Evolutionary conservation across 2,888 invertebrate species (phyloP), one percentile per base, ranked within the genome.

Genomic region (Drosophila greeni): DNA sequence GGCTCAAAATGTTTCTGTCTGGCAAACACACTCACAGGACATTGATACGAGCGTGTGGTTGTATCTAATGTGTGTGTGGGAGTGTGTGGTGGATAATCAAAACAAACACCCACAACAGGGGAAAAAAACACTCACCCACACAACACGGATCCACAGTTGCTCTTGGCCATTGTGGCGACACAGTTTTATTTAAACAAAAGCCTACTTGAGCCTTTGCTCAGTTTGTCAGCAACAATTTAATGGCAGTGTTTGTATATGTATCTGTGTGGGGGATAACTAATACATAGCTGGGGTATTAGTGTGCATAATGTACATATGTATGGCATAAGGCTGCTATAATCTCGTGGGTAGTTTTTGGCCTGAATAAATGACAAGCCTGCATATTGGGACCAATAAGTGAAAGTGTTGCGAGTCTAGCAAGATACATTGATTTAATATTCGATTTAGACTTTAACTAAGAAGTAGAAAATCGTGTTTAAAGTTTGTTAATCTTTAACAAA

Each of bases 121-220:
- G 23, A 42, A n/a, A 60, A 29, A 61, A 31, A 23, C 23, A 26
- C 16, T 20, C 59, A 12, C 24, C 11, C 48, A 20, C 39, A 23
- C 11, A 5, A 23, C 11, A 5, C n/a, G 36, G 23, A 42, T 42
- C 18, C 75, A 74, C 71, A 83, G 72, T 81, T 72, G 70, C 49
- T 59, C 31, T 52, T 68, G 51, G 78, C 43, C 56, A 70, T 79
- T 79, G 78, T 60, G 61, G 74, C 76, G 58, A 72, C 77, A 82
- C 67, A 82, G 62, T 79, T 80, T 83, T 73, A 76, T 78, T 79
- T 83, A 74, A 83, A 83, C 82, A 78, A 83, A 74, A 74, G 82
- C 76, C 74, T 69, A 72, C 82, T 83, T 81, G 79, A 81, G 79
- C 77, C 51, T 74, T 53, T 74, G 80, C 84, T 75, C 71, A 75